Base-by-base conservation (phyloP, 2,113 vertebrate species). In the Sciurus niger region DNA sequence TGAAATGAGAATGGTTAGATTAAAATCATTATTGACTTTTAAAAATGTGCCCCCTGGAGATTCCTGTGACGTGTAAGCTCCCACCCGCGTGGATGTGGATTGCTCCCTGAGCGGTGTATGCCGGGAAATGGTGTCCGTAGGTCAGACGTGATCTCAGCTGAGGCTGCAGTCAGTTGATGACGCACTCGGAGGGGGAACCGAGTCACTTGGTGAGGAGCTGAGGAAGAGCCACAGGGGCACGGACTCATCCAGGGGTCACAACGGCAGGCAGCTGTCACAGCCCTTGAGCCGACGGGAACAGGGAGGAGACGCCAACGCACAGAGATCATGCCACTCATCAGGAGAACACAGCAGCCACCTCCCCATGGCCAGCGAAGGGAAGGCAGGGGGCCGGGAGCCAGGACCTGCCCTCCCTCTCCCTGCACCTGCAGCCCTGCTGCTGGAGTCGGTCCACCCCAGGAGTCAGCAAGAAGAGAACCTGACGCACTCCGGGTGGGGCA, bases 361-460 rank as follows among this genome's bases (percentile, higher is more conserved):
- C 58, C 28, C 25, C 68, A 22, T 1, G 3, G 13, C 34, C 55
- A 17, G 37, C 5, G 9, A 73, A 20, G 46, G 16, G n/a, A 58
- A 55, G 9, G 8, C 1, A 0, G 0, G 4, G 13, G 28, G 46
- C 10, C 11, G 20, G 37, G 32, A 32, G 28, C 8, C 6, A 60
- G 7, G 8, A 20, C 70, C 18, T 6, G 18, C 10, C 1, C 1
- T 8, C 6, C 5, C 30, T 17, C 51, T 43, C 43, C 14, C 63
- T 18, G 16, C 13, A 6, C 20, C 51, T 63, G 70, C 40, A 60
- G 6, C 17, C 37, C 14, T 51, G 5, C 46, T 40, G 2, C 43
- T 28, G 25, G 4, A 53, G n/a, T n/a, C 10, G 2, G 70, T 28
- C 14, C 48, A 77, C 30, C 22, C 24, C 48, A 72, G 1, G 18